phyloP scores from a whole-genome alignment of 2,113 vertebrate species.

The Willisornis vidua region DNA sequence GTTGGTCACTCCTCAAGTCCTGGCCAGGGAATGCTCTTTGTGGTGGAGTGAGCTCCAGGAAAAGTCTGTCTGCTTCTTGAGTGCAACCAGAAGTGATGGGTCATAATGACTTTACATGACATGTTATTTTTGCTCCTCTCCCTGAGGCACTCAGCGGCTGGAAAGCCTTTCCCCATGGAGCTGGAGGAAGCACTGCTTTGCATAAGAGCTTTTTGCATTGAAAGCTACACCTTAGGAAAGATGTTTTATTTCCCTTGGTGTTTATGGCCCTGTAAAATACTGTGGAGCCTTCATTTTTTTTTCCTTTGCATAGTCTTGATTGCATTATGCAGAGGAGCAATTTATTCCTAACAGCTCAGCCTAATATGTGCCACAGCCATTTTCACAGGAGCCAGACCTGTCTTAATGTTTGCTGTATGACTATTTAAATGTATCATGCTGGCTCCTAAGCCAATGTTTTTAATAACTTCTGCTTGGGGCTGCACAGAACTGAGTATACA shows the following conservation, averaged over 20 bases:
- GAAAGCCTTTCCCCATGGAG: background rate
- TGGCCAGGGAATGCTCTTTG: background rate
- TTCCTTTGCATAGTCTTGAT: background rate
- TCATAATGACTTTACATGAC: background rate
- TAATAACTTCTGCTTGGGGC: background rate
- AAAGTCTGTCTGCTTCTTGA: background rate
- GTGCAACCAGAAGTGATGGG: background rate
- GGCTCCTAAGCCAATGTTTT: background rate
- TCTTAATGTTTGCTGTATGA: background rate
- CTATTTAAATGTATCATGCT: background rate
- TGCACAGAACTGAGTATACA: fast-evolving
- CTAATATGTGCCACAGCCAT: background rate
- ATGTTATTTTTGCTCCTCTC: background rate
- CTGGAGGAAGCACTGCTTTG: background rate
- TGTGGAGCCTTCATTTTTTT: background rate
- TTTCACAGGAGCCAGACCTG: conserved; percentile 6
- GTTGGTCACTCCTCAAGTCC: background rate
- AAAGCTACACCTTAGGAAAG: background rate
- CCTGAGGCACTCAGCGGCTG: background rate
- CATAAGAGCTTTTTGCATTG: background rate
- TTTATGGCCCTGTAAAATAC: conserved; percentile 18
- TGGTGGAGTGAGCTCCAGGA: background rate
- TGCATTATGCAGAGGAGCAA: background rate
- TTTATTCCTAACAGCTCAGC: background rate
- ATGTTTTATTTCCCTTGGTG: conserved; percentile 4